A percentile compares a stretch with the other conserved stretches of the same genome.
phyloP scores from a whole-genome alignment of 1,140 invertebrate genomes.

The Chymomyza costata region DNA sequence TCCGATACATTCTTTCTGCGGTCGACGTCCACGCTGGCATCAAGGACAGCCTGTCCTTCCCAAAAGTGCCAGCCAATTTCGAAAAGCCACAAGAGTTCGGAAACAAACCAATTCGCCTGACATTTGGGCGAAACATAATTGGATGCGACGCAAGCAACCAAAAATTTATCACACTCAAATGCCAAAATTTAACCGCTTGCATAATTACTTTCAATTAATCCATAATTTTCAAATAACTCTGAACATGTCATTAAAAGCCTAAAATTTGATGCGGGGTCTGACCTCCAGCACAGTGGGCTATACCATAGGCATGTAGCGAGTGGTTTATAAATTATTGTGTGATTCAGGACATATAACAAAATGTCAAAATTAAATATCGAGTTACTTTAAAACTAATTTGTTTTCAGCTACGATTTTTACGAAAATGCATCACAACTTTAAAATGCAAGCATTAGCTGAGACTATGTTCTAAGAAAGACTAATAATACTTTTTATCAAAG shows the following conservation, averaged over 20 bases:
- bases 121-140: neutral
- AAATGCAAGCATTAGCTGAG: no score
- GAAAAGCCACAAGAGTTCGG: slow-evolving; percentile 10
- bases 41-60: neutral
- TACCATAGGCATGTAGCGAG: neutral
- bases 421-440: no score
- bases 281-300: neutral
- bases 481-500: no score
- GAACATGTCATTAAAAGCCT: no score
- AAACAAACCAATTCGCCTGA: no score
- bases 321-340: neutral
- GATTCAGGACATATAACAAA: neutral
- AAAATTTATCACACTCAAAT: slow-evolving; percentile 6
- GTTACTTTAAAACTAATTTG: no score
- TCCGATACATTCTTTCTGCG: neutral
- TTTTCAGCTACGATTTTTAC: no score
- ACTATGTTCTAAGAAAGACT: no score
- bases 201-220: slow-evolving; percentile 1
- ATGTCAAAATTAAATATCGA: neutral
- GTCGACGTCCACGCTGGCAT: neutral
- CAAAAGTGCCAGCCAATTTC: neutral
- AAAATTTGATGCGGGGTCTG: no score
- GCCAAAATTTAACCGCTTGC: slow-evolving; percentile 1
- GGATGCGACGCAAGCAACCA: neutral
- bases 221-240: neutral